Base-by-base conservation (phyloP, 2,888 invertebrate genomes). In the Apotomis capreana region DNA sequence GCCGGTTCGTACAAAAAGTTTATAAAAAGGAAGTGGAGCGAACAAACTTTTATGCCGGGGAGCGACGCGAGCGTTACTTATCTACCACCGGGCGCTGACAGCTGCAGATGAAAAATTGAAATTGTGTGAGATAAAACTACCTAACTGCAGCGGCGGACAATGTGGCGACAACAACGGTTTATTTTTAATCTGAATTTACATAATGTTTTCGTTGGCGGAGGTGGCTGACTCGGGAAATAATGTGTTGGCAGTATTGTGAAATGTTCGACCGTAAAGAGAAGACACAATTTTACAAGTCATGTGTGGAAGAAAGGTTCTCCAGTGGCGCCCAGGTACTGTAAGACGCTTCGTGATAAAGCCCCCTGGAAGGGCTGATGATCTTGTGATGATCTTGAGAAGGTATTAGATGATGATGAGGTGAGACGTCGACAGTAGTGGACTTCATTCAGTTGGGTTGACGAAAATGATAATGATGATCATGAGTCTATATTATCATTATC, bases 81-180 rank as follows among this genome's bases (percentile, higher is more conserved):
- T 93, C 92, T 92, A 84, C 87, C 87, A 83, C 87, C 86, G 88
- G 85, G 87, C 84, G 91, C 92, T 91, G 92, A 92, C 92, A 91
- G 92, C 88, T 90, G 90, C 92, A 93, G 91, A 92, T 93, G 92
- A 93, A 93, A 92, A 92, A 93, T 93, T 93, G 92, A 93, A 93
- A 92, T 92, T 91, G 92, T 92, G 89, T 87, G 91, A 92, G 93
- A 92, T 92, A 93, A 93, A 93, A 92, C 90, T 89, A 90, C 89
- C 90, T 88, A 90, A 90, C 91, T 89, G 88, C 89, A 81, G 85
- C 88, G 85, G 86, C 87, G 84, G 79, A 91, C 91, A 91, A 90
- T 90, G 89, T 89, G 81, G 77, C 77, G 81, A 80, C 83, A 81
- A 81, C 81, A 79, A 77, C 78, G 80, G 78, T 79, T 81, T 83